Evolutionary conservation across 2,888 invertebrate genomes (phyloP).

Genomic region (Cryptophagus acutangulus): DNA sequence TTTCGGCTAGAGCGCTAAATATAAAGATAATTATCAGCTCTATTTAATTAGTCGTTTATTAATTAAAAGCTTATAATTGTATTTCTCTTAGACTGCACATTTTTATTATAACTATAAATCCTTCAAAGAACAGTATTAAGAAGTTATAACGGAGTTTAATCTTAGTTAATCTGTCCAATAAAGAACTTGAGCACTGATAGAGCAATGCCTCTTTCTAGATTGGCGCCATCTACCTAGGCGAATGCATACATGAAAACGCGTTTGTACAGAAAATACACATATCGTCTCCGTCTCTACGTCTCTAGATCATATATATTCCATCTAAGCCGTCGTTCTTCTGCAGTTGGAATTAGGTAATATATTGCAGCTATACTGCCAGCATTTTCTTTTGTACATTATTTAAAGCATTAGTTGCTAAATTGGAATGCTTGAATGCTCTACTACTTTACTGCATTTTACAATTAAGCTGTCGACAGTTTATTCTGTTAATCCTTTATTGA

Average conservation of each 20-base stretch:
- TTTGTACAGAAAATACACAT: neutral
- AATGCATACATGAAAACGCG: slow-evolving; percentile 1
- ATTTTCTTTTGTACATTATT: neutral
- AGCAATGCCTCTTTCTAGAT: neutral
- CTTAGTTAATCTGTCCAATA: neutral
- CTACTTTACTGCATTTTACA: neutral
- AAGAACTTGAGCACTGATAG: slow-evolving; percentile 2
- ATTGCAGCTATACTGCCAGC: slow-evolving; percentile 22
- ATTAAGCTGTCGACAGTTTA: neutral
- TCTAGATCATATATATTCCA: slow-evolving; percentile 20
- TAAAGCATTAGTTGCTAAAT: neutral
- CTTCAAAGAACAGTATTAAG: slow-evolving; percentile 6
- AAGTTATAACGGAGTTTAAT: slow-evolving; percentile 10
- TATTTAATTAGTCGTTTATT: slow-evolving; percentile 4
- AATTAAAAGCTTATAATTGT: slow-evolving; percentile 5
- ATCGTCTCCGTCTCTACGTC: no score
- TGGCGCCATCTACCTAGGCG: slow-evolving; percentile 1
- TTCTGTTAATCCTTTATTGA: neutral
- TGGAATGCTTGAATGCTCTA: no score
- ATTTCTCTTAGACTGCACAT: slow-evolving; percentile 3
- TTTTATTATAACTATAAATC: slow-evolving; percentile 8
- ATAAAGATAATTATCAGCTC: neutral
- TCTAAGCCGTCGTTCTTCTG: slow-evolving; percentile 25
- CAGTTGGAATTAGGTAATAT: slow-evolving; percentile 33
- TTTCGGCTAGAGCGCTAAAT: no score